Evolutionary conservation across 1,140 invertebrate genomes (phyloP).

Genomic region (Zaprionus africanus): DNA sequence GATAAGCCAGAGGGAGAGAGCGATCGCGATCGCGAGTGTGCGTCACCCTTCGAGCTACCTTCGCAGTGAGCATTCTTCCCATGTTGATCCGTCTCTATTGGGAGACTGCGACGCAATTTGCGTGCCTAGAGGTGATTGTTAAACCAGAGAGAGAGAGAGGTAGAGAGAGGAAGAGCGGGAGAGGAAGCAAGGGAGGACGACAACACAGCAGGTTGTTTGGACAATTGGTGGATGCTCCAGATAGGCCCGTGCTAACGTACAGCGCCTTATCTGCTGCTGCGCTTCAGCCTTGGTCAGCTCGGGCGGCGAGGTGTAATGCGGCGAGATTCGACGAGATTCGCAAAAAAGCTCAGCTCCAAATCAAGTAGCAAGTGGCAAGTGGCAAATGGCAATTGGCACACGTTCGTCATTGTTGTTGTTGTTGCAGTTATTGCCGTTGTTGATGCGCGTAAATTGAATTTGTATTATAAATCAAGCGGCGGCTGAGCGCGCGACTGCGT

Average conservation of each 20-base stretch:
- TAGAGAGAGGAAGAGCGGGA: background rate
- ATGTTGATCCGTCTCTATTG: background rate
- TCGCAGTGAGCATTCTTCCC: background rate
- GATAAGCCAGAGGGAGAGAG: too few species aligned
- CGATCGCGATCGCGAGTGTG: too few species aligned
- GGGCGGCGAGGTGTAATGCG: background rate
- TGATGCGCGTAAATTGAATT: conserved; percentile 64
- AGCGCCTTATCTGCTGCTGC: background rate
- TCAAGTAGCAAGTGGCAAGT: conserved; percentile 34
- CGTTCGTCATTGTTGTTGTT: conserved; percentile 27
- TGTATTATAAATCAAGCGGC: conserved; percentile 51
- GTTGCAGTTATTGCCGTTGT: conserved; percentile 25
- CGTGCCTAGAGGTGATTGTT: background rate
- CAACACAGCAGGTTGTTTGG: background rate
- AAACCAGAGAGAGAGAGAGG: background rate
- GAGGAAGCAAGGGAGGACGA: background rate
- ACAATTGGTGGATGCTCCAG: conserved; percentile 1
- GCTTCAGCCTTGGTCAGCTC: background rate
- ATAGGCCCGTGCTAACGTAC: conserved; percentile 1
- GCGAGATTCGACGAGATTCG: conserved; percentile 2
- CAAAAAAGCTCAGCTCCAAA: conserved; percentile 39
- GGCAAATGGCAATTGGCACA: conserved; percentile 54
- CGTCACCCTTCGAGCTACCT: conserved; percentile 1
- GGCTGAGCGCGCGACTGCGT: conserved; percentile 31
- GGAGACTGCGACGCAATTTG: conserved; percentile 19